Evolutionary conservation across 2,888 invertebrate genomes (phyloP).

Genomic region (Scaptomyza polygonia): DNA sequence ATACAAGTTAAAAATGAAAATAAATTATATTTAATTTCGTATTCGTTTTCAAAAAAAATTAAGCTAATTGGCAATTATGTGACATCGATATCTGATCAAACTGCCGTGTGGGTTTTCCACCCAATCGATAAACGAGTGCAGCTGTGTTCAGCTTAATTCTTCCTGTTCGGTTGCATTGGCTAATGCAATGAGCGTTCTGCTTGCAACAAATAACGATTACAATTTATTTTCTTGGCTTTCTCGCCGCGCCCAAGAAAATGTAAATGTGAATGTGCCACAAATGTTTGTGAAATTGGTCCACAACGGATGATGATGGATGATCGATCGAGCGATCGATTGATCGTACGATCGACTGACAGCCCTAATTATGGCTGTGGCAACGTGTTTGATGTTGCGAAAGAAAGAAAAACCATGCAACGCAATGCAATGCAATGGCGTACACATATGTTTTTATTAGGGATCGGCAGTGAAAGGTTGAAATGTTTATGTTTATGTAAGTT

Average conservation of each 20-base stretch:
- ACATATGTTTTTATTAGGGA: not conserved
- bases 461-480: constrained; percentile 43
- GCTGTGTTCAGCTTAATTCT: constrained; percentile 15
- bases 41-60: constrained; percentile 18
- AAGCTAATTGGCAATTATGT: constrained; percentile 41
- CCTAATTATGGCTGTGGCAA: constrained; percentile 45
- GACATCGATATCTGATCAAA: constrained; percentile 42
- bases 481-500: not conserved
- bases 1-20: not conserved
- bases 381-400: constrained; percentile 6
- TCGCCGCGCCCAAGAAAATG: constrained; percentile 41
- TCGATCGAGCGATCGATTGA: constrained; percentile 25
- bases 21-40: constrained; percentile 1
- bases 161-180: constrained; percentile 25
- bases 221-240: constrained; percentile 30
- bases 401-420: constrained; percentile 6
- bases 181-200: constrained; percentile 28
- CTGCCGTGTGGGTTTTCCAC: constrained; percentile 16
- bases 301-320: constrained; percentile 16
- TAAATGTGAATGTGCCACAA: constrained; percentile 38
- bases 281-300: constrained; percentile 42
- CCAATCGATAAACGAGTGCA: not conserved
- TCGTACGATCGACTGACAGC: constrained; percentile 30
- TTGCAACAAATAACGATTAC: constrained; percentile 20
- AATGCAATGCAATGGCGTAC: constrained; percentile 22